phyloP scores from a whole-genome alignment of 2,888 invertebrate species.

The Neoascia interrupta region DNA sequence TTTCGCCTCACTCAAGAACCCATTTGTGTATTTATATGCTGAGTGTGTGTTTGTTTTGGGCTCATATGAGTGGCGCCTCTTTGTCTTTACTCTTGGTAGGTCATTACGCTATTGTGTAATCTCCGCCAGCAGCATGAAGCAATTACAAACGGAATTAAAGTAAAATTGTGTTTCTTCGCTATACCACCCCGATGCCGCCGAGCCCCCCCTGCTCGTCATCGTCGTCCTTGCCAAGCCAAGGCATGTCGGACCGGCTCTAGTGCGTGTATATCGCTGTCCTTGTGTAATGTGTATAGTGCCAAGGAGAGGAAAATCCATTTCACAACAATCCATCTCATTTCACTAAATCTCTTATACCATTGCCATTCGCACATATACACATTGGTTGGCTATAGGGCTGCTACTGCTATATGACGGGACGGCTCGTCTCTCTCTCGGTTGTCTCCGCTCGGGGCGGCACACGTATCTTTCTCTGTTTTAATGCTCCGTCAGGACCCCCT shows the following conservation, averaged over 20 bases:
- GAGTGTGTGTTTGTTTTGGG: slow-evolving; percentile 22
- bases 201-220: neutral
- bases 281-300: slow-evolving; percentile 6
- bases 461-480: slow-evolving; percentile 59
- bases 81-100: slow-evolving; percentile 64
- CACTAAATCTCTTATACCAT: slow-evolving; percentile 56
- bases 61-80: slow-evolving; percentile 63
- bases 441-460: slow-evolving; percentile 52
- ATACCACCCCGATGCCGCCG: slow-evolving; percentile 1
- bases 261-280: slow-evolving; percentile 28
- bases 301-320: slow-evolving; percentile 54
- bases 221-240: slow-evolving; percentile 2
- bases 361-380: slow-evolving; percentile 18
- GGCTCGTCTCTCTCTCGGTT: slow-evolving; percentile 9
- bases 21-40: neutral
- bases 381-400: neutral
- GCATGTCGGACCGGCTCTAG: slow-evolving; percentile 2
- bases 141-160: slow-evolving; percentile 69
- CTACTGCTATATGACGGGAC: neutral
- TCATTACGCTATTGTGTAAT: slow-evolving; percentile 69
- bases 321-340: slow-evolving; percentile 69
- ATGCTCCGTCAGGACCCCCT: slow-evolving; percentile 54
- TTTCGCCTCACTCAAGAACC: slow-evolving; percentile 3
- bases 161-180: slow-evolving; percentile 60
- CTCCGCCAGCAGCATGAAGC: slow-evolving; percentile 66